Evolutionary conservation across 2,797 vertebrate genomes (phyloP).

Genomic region (Tapera naevia): DNA sequence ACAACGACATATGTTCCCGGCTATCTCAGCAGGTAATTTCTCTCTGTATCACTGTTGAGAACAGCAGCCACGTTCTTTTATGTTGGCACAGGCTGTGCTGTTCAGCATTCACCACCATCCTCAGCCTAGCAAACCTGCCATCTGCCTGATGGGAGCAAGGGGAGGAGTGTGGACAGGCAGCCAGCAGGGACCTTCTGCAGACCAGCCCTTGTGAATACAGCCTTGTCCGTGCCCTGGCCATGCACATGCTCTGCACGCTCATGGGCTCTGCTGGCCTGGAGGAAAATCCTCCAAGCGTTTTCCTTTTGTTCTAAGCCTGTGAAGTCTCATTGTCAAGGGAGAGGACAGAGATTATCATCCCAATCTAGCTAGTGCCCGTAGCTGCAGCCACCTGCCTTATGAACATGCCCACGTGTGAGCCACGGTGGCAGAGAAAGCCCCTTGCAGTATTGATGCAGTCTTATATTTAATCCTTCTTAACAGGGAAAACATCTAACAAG

Average conservation of each 20-base stretch:
- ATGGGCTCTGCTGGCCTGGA: neutral
- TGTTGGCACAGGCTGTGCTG: neutral
- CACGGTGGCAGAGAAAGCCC: neutral
- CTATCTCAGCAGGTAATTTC: neutral
- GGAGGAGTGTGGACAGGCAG: neutral
- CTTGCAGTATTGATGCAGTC: neutral
- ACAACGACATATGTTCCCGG: neutral
- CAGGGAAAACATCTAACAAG: neutral
- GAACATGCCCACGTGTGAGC: neutral
- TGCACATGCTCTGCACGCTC: neutral
- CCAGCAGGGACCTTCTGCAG: neutral
- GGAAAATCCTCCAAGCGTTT: neutral
- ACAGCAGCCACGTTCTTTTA: neutral
- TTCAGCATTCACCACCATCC: neutral
- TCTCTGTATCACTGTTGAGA: neutral
- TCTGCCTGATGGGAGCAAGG: neutral
- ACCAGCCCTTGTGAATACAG: neutral
- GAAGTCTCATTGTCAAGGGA: neutral
- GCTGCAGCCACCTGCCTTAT: neutral
- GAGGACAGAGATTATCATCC: too few relatives aligned
- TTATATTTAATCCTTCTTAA: neutral
- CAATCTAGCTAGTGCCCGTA: neutral
- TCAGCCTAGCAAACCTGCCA: neutral
- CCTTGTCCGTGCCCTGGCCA: neutral
- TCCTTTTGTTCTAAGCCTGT: neutral